These are phyloP conservation scores for Drosophila pseudoobscura DNA, from an alignment of 1,140 invertebrate species.

Conservation along the genomic window DNA sequence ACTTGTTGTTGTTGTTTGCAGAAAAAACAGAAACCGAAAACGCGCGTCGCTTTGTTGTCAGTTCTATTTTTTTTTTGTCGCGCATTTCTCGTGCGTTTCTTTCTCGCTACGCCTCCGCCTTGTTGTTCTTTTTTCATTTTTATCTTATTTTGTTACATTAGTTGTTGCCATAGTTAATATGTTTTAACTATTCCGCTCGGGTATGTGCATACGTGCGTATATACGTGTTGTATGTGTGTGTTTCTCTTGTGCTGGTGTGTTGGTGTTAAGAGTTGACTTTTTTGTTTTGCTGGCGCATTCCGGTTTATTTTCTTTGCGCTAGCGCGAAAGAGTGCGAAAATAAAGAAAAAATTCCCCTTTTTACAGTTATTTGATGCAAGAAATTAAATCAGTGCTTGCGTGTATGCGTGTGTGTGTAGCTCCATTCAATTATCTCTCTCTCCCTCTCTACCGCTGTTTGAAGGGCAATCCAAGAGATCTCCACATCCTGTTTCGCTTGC, in stretches of 20 bases:
- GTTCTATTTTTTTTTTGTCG: constrained; percentile 39
- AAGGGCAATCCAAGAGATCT: constrained; percentile 29
- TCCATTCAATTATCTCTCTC: constrained; percentile 39
- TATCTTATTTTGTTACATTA: constrained; percentile 21
- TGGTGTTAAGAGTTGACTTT: constrained; percentile 43
- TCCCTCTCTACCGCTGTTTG: constrained; percentile 26
- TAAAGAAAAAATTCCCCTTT: constrained; percentile 44
- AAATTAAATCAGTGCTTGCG: constrained; percentile 44
- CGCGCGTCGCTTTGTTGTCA: constrained; percentile 72
- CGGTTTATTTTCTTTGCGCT: constrained; percentile 38
- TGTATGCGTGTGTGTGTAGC: constrained; percentile 38
- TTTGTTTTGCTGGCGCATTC: constrained; percentile 58
- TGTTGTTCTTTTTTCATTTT: constrained; percentile 36
- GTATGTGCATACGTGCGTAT: constrained; percentile 26
- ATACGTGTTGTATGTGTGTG: constrained; percentile 6
- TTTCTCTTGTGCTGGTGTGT: constrained; percentile 13
- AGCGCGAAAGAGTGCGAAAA: constrained; percentile 43
- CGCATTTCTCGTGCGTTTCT: constrained; percentile 14
- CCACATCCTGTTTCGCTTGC: constrained; percentile 47
- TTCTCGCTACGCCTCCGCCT: constrained; percentile 16
- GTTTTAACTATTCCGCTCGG: constrained; percentile 15
- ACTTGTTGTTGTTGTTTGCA: constrained; percentile 54
- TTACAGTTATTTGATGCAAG: constrained; percentile 72
- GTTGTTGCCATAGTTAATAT: too few species aligned
- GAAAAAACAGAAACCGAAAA: constrained; percentile 55